Evolutionary conservation across 1,140 invertebrate genomes (phyloP).

Genomic region (Eumaeus atala): DNA sequence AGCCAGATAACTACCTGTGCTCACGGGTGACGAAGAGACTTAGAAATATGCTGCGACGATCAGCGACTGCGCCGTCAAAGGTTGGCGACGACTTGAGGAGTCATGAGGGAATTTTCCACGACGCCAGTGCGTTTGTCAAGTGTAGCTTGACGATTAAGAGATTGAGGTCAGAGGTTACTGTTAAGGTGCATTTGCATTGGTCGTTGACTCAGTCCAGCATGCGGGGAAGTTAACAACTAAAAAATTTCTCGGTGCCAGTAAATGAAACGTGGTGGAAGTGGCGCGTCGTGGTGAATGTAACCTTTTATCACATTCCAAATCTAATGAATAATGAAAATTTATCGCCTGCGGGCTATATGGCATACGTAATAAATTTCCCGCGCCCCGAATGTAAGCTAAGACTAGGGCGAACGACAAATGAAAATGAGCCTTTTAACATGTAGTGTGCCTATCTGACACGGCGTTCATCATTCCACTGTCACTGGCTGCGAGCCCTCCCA

Average conservation of each 20-base stretch:
- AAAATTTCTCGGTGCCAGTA: too few species aligned
- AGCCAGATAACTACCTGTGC: conserved; percentile 70
- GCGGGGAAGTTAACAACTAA: too few species aligned
- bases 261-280: too few species aligned
- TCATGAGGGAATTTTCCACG: conserved; percentile 63
- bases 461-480: conserved; percentile 45
- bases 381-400: too few species aligned
- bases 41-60: conserved; percentile 51
- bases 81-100: conserved; percentile 44
- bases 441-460: conserved; percentile 67
- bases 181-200: conserved; percentile 36
- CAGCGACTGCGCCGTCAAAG: conserved; percentile 59
- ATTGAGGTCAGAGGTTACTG: conserved; percentile 70
- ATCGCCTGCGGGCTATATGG: too few species aligned
- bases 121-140: conserved; percentile 68
- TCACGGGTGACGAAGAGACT: conserved; percentile 50
- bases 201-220: too few species aligned
- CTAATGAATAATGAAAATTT: too few species aligned
- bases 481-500: conserved; percentile 32
- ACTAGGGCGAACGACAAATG: too few species aligned
- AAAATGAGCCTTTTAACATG: conserved; percentile 39
- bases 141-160: conserved; percentile 70
- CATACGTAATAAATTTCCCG: too few species aligned
- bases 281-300: too few species aligned
- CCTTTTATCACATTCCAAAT: too few species aligned